These are phyloP conservation scores for Nesometra sesokonis DNA, from an alignment of 35 echinoderm and acorn worm genomes.

Conservation along the genomic window DNA sequence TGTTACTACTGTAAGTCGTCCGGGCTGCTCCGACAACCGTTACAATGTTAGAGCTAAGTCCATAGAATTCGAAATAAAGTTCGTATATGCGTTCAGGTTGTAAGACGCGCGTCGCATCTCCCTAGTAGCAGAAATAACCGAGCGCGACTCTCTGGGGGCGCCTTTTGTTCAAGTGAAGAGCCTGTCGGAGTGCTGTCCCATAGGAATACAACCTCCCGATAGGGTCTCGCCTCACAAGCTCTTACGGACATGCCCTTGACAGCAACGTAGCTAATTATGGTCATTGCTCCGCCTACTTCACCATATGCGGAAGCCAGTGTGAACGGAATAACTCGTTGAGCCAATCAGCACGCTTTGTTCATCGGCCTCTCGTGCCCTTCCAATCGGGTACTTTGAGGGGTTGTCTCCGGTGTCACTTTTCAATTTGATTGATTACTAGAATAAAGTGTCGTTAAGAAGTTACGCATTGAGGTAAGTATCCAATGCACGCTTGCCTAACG, in stretches of 20 bases:
- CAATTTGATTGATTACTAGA: background rate
- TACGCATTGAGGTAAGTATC: background rate
- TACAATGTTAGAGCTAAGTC: background rate
- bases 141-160: slow-evolving; percentile 27
- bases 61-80: slow-evolving; percentile 10
- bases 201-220: slow-evolving; percentile 27
- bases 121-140: background rate
- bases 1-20: background rate
- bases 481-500: background rate
- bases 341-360: slow-evolving; percentile 40
- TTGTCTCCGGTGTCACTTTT: background rate
- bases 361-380: background rate
- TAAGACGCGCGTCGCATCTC: slow-evolving; percentile 12
- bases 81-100: slow-evolving; percentile 26
- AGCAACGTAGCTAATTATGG: slow-evolving; percentile 27
- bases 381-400: background rate
- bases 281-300: slow-evolving; percentile 62
- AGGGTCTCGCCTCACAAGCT: slow-evolving; percentile 10
- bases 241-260: slow-evolving; percentile 21
- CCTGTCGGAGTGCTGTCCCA: slow-evolving; percentile 23
- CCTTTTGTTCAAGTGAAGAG: slow-evolving; percentile 69
- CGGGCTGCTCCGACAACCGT: background rate
- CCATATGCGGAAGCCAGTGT: slow-evolving; percentile 79
- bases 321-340: slow-evolving; percentile 38
- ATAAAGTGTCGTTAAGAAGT: background rate